Evolutionary conservation across 2,888 invertebrate species (phyloP), one percentile per base, ranked within the genome.

Genomic region (Rhagonycha lutea): DNA sequence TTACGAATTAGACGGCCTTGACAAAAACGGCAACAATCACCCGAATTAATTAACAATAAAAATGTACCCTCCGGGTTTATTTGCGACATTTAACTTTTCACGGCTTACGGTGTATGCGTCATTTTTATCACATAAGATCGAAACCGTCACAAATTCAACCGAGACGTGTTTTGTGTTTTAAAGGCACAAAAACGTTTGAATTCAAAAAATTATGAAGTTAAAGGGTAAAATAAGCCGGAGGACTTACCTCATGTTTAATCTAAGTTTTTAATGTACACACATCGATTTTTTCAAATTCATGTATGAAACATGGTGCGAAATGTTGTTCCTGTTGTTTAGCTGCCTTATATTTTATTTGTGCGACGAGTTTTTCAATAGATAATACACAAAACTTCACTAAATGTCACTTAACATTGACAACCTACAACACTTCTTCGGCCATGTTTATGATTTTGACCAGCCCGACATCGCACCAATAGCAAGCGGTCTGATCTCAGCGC

Each of bases 381-480:
- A 70, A 75, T 23, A 68, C 10, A 24, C 63, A 61, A 75, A 78
- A 78, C 72, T 75, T 47, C 75, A 76, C 76, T 72, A 72, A 72
- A 78, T 72, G 76, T 76, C 78, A 78, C 76, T 72, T 68, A 23
- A 70, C 61, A 72, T 71, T 68, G 69, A 78, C 76, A 78, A 24
- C 63, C 78, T 76, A 78, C 76, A 74, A 76, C 74, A 78, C 68
- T 77, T 78, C 79, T 73, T 80, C 77, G 79, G 81, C 82, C 83
- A 83, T 83, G 82, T 82, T 79, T 82, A 81, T 81, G 78, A 80
- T 79, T 84, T 82, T 83, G 85, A 85, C 86, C 85, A 85, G 83
- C 85, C 85, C 86, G 84, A 80, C 71, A 60, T 68, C 74, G 60
- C 61, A 72, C 82, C 82, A 82, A 83, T 81, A 72, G 79, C 73